phyloP scores from a whole-genome alignment of 2,797 vertebrate genomes.

The Craterocephalus amniculus region DNA sequence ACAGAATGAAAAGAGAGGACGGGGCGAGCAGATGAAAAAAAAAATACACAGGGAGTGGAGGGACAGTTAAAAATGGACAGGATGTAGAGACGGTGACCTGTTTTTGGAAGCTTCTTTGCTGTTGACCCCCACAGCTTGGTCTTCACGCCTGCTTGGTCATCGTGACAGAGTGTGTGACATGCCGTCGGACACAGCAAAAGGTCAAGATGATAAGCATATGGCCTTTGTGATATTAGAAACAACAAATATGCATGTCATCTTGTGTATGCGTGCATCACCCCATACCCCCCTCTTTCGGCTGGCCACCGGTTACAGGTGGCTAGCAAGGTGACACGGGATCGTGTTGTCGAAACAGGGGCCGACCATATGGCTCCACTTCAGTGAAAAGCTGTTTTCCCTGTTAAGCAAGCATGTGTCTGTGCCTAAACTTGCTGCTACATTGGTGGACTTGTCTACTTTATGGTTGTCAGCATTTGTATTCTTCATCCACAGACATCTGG shows the following conservation, averaged over 20 bases:
- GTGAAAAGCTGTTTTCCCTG: slow-evolving; percentile 74
- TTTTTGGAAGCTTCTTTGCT: slow-evolving; percentile 58
- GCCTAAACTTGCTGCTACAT: slow-evolving; percentile 68
- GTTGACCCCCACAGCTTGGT: slow-evolving; percentile 66
- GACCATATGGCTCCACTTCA: slow-evolving; percentile 70
- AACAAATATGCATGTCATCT: slow-evolving; percentile 62
- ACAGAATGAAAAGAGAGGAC: slow-evolving; percentile 45
- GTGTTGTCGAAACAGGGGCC: slow-evolving; percentile 68
- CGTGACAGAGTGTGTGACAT: slow-evolving; percentile 70
- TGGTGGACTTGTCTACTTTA: slow-evolving; percentile 53
- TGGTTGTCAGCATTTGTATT: slow-evolving; percentile 49
- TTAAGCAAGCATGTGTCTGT: slow-evolving; percentile 67
- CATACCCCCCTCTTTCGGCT: slow-evolving; percentile 12
- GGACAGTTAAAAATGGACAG: slow-evolving; percentile 15
- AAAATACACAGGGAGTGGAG: background rate
- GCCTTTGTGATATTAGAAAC: slow-evolving; percentile 63
- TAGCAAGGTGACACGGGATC: slow-evolving; percentile 78
- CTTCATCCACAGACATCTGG: slow-evolving; percentile 56
- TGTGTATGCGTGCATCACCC: slow-evolving; percentile 43
- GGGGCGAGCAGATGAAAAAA: background rate
- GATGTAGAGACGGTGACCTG: slow-evolving; percentile 16
- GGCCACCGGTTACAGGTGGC: slow-evolving; percentile 77
- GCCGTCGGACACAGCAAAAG: slow-evolving; percentile 64
- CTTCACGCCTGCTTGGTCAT: slow-evolving; percentile 73
- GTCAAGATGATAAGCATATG: slow-evolving; percentile 82